Evolutionary conservation across 2,113 vertebrate species (phyloP), one percentile per base, ranked within the genome.

Genomic region (Hemiprocne comata): DNA sequence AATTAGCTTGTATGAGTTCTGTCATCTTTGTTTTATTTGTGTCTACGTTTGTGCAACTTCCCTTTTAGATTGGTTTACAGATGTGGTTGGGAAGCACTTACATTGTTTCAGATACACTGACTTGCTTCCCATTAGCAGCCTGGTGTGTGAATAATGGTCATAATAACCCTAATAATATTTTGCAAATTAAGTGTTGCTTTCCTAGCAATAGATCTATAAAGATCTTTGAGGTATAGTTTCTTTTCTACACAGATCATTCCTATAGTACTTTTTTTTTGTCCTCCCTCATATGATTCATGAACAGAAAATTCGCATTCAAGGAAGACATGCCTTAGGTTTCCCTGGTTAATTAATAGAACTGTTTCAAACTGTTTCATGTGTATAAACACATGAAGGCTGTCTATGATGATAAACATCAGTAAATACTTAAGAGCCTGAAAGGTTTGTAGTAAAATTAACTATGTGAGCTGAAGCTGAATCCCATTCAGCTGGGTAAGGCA

Each of bases 31-130:
- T 66, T 95, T 29, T 85, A 57, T 81, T 89, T 85, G 26, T 87
- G 54, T 79, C 42, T 91, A 72, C 71, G 95, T 94, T 93, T 61
- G 66, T 92, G 73, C 74, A 96, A 46, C 78, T 90, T 94, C 54
- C 25, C 57, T 71, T 91, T 80, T 36, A 95, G 94, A 96, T 95
- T 89, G 90, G 92, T 96, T 96, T 95, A 9, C 50, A 90, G 93
- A 96, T 96, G 96, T 97, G 95, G 95, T 93, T 92, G 83, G 54
- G 90, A 90, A 87, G 76, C 53, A 84, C 65, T 93, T 96, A 72
- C 0, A 51, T 69, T 94, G 74, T 84, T 97, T 94, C 79, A 87
- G 94, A 90, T 93, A 85, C 74, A 48, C 62, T 50, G 76, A 76
- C 46, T 89, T 77, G 46, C 48, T 83, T 95, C 83, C 65, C 61